phyloP scores from a whole-genome alignment of 2,888 invertebrate species.

The Hetaerina titia region DNA sequence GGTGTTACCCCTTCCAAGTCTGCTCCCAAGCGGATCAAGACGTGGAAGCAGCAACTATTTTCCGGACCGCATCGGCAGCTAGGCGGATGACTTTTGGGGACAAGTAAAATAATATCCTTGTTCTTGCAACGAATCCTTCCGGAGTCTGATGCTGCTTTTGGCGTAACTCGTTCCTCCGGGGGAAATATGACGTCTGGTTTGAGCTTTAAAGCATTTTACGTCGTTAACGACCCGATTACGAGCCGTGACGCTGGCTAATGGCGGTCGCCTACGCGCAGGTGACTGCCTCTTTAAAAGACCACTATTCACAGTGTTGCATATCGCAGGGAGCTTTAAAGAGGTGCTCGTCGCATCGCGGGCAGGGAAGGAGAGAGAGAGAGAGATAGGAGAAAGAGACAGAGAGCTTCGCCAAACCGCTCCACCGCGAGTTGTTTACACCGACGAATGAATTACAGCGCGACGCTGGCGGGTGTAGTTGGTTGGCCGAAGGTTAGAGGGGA shows the following conservation, averaged over 20 bases:
- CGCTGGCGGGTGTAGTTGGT: neutral
- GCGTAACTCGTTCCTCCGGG: neutral
- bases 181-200: neutral
- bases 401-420: neutral
- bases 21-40: too few relatives aligned
- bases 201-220: neutral
- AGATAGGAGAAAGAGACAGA: neutral
- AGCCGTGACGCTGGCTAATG: slow-evolving; percentile 15
- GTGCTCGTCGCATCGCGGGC: neutral
- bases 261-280: slow-evolving; percentile 11
- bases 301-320: slow-evolving; percentile 30
- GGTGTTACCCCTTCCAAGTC: too few relatives aligned
- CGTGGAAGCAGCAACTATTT: too few relatives aligned
- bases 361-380: neutral
- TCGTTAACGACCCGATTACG: slow-evolving; percentile 15
- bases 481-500: neutral
- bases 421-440: slow-evolving; percentile 17
- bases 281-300: slow-evolving; percentile 18
- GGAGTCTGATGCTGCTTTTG: neutral
- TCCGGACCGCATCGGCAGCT: neutral
- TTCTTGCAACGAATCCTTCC: neutral
- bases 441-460: neutral
- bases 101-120: neutral
- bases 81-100: neutral
- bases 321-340: neutral